A percentile compares a stretch with the other conserved stretches of the same genome.
Evolutionary conservation across 2,113 vertebrate species (phyloP).

Genomic region (Calyptomena viridis): DNA sequence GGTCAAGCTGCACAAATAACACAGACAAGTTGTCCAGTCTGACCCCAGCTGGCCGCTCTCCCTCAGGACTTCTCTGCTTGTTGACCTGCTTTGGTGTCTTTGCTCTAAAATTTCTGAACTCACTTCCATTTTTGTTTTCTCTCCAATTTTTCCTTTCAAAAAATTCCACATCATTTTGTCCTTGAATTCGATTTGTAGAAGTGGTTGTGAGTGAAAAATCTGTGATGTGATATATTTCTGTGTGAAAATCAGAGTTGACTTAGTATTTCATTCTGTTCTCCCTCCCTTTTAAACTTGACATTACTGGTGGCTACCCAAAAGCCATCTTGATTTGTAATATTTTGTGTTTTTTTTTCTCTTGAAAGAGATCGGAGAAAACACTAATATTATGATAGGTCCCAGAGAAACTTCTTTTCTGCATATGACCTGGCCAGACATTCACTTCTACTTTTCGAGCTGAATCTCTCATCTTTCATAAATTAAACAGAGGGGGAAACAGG

Average conservation of each 20-base stretch:
- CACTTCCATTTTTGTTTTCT: background rate
- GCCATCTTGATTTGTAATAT: background rate
- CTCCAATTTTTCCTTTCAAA: background rate
- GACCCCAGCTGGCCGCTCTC: background rate
- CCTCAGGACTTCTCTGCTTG: background rate
- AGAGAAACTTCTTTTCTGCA: background rate
- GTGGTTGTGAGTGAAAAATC: background rate
- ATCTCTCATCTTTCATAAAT: background rate
- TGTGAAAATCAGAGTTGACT: background rate
- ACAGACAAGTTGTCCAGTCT: background rate
- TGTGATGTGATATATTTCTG: background rate
- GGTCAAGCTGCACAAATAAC: background rate
- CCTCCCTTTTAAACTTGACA: background rate
- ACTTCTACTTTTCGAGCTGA: background rate
- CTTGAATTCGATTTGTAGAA: background rate
- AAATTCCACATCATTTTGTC: background rate
- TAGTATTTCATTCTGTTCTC: background rate
- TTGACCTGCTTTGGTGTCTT: background rate
- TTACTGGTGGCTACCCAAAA: background rate
- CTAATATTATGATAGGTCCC: background rate
- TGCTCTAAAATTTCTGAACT: background rate
- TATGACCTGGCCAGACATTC: background rate
- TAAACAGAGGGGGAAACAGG: background rate
- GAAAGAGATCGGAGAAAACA: background rate
- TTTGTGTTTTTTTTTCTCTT: background rate